These are phyloP conservation scores for Phenganax subtilis DNA, from an alignment of 92 coral and sea anemone species.

Conservation along the genomic window DNA sequence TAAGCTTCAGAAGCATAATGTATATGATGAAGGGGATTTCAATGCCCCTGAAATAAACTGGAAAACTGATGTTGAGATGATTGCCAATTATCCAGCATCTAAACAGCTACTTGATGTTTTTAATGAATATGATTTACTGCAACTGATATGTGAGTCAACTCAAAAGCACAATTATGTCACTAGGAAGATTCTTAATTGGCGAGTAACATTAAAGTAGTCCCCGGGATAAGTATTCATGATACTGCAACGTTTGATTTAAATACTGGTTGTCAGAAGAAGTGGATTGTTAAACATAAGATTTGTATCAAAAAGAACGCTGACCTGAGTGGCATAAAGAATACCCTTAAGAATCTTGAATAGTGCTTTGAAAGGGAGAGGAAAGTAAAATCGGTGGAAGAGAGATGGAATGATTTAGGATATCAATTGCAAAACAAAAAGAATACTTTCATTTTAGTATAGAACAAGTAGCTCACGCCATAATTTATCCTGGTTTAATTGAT, in stretches of 20 bases:
- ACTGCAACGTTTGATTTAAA: slow-evolving; percentile 47
- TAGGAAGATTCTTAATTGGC: slow-evolving; percentile 44
- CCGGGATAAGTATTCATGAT: slow-evolving; percentile 64
- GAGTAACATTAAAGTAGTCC: slow-evolving; percentile 38
- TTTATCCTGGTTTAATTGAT: not conserved
- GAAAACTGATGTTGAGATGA: too few species aligned
- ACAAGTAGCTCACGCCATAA: not conserved
- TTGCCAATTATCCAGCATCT: too few species aligned
- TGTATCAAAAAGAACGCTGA: not conserved
- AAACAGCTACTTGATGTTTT: too few species aligned
- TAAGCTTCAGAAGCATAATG: too few species aligned
- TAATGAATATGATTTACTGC: not conserved
- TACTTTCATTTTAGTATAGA: not conserved
- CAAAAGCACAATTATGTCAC: slow-evolving; percentile 36
- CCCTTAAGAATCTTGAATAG: not conserved
- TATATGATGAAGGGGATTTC: too few species aligned
- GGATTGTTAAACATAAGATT: not conserved
- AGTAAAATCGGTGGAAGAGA: not conserved
- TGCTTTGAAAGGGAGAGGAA: not conserved
- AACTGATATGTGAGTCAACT: slow-evolving; percentile 38
- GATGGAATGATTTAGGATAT: not conserved
- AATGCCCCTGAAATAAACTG: too few species aligned
- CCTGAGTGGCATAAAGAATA: not conserved
- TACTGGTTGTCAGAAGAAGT: not conserved
- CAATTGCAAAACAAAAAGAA: not conserved